A percentile compares a stretch with the other conserved stretches of the same genome.
Conservation (phyloP, 2,888 invertebrate genomes). For the Morpho achilles region DNA sequence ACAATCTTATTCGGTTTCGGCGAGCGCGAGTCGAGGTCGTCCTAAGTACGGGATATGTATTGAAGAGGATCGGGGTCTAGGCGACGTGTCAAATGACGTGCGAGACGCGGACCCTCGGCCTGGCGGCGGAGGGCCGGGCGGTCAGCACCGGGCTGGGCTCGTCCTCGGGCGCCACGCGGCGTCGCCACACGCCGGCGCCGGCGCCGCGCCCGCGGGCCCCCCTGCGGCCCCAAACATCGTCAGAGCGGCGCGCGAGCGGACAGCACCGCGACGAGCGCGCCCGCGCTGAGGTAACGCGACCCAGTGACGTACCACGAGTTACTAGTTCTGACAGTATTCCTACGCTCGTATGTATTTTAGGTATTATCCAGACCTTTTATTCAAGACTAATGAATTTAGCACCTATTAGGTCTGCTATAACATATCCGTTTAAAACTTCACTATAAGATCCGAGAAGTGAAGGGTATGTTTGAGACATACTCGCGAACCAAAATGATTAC, state of each 20-base stretch:
- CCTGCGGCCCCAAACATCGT: constrained; percentile 46
- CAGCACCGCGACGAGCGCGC: constrained; percentile 7
- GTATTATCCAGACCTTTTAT: too few species aligned
- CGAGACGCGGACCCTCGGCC: constrained; percentile 33
- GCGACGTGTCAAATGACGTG: constrained; percentile 47
- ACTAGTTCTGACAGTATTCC: not conserved
- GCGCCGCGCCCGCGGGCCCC: constrained; percentile 56
- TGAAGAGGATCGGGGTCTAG: not conserved
- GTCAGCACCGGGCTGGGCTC: constrained; percentile 24
- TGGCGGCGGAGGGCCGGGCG: constrained; percentile 21
- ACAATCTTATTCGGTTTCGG: too few species aligned
- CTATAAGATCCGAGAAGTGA: too few species aligned
- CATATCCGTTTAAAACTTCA: too few species aligned
- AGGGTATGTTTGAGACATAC: too few species aligned
- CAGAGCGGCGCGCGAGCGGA: constrained; percentile 24
- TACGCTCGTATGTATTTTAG: too few species aligned
- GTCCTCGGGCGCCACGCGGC: constrained; percentile 53
- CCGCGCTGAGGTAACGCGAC: not conserved
- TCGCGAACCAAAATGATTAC: too few species aligned
- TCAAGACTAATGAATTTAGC: too few species aligned
- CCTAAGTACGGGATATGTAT: constrained; percentile 10
- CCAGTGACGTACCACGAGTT: constrained; percentile 3
- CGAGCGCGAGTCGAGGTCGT: not conserved
- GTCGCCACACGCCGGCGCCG: constrained; percentile 32
- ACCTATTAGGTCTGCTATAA: too few species aligned